phyloP scores from a whole-genome alignment of 2,888 invertebrate species.

The Allolobophora icterica region DNA sequence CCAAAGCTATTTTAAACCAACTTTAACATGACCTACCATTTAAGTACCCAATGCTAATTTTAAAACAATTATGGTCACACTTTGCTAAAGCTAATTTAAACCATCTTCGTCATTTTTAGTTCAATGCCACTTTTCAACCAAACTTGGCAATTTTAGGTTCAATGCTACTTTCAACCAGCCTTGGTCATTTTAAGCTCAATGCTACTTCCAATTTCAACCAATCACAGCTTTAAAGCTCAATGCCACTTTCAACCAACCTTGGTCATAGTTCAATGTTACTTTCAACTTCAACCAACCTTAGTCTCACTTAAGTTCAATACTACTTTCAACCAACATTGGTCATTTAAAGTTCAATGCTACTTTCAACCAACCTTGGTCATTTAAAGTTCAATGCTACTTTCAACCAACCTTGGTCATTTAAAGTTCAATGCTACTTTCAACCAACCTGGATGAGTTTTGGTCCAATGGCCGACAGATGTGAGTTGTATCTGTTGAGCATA shows the following conservation, averaged over 20 bases:
- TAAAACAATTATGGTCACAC: background rate
- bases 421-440: too few species aligned
- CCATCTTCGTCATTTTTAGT: background rate
- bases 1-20: too few species aligned
- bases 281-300: background rate
- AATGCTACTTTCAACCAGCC: background rate
- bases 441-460: constrained; percentile 69
- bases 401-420: too few species aligned
- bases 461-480: constrained; percentile 75
- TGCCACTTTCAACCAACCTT: too few species aligned
- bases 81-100: background rate
- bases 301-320: too few species aligned
- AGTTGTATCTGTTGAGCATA: constrained; percentile 70
- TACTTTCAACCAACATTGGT: too few species aligned
- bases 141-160: background rate
- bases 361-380: too few species aligned
- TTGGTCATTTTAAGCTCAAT: too few species aligned
- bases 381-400: too few species aligned
- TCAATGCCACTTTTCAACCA: too few species aligned
- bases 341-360: too few species aligned
- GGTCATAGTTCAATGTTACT: background rate
- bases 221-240: too few species aligned
- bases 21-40: background rate
- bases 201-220: background rate
- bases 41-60: background rate